Percentiles rank a stretch among this genome's conserved stretches.
Evolutionary conservation across 2,888 invertebrate genomes (phyloP).

Genomic region (Eupsilia transversa): DNA sequence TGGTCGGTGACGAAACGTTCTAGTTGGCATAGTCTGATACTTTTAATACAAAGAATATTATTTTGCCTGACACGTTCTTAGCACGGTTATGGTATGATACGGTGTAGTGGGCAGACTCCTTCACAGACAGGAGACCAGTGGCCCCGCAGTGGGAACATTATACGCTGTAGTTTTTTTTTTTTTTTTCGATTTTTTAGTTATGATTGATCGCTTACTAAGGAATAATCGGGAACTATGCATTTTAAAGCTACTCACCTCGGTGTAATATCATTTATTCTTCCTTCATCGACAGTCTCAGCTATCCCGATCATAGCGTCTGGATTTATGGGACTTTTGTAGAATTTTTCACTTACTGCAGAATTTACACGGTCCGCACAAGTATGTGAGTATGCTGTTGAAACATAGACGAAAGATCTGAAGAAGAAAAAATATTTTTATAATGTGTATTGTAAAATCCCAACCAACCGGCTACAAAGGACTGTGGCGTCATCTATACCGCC

Average conservation of each 20-base stretch:
- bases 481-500: no score
- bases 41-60: no score
- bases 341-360: constrained; percentile 17
- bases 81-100: no score
- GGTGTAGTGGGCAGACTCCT: no score
- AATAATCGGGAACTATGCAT: background rate
- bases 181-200: no score
- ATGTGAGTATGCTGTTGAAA: constrained; percentile 44
- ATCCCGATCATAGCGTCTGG: constrained; percentile 31
- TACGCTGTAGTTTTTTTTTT: no score
- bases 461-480: background rate
- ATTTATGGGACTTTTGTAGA: constrained; percentile 27
- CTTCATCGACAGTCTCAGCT: constrained; percentile 38
- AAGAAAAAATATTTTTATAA: background rate
- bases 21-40: background rate
- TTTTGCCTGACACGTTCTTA: no score
- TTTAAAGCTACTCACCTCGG: constrained; percentile 3
- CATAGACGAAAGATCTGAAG: constrained; percentile 39
- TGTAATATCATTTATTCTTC: constrained; percentile 30
- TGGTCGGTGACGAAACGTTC: background rate
- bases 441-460: no score
- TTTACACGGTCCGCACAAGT: constrained; percentile 5
- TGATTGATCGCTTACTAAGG: background rate
- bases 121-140: background rate
- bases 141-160: background rate